A percentile compares a stretch with the other conserved stretches of the same genome.
Conservation (phyloP, 2,797 vertebrate species). For the Chelon labrosus region DNA sequence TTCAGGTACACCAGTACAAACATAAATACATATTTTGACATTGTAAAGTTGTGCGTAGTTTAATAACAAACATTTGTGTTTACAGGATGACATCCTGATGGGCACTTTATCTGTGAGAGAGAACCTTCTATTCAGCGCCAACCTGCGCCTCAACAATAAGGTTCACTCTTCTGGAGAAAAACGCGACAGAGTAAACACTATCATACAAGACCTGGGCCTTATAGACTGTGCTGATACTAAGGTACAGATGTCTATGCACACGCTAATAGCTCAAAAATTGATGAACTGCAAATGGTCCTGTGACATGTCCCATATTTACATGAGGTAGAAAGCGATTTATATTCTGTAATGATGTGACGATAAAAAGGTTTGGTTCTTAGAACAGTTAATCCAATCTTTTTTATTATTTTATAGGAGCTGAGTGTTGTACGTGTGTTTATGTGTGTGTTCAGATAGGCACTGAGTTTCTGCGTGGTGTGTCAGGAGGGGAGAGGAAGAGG, state of each 20-base stretch:
- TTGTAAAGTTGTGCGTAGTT: background rate
- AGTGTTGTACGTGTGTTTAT: slow-evolving; percentile 1
- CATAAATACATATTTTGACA: background rate
- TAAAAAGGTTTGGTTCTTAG: no score
- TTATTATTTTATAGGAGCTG: background rate
- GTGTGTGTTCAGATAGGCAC: slow-evolving; percentile 81
- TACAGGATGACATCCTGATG: slow-evolving; percentile 86
- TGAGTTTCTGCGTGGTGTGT: slow-evolving; percentile 85
- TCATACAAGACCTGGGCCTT: slow-evolving; percentile 83
- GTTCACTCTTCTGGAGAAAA: slow-evolving; percentile 74
- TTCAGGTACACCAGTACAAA: slow-evolving; percentile 78
- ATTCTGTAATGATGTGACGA: background rate
- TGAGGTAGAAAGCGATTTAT: background rate
- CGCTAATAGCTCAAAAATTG: background rate
- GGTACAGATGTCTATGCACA: slow-evolving; percentile 54
- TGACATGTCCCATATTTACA: background rate
- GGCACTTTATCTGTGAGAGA: slow-evolving; percentile 84
- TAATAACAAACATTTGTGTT: background rate
- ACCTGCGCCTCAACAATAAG: slow-evolving; percentile 78
- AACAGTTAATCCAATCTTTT: no score
- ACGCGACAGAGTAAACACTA: slow-evolving; percentile 64
- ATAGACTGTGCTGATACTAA: slow-evolving; percentile 83
- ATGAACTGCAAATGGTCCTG: background rate
- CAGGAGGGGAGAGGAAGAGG: slow-evolving; percentile 86
- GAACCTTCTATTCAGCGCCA: slow-evolving; percentile 86